These are phyloP conservation scores for Eulithis testata DNA, from an alignment of 2,888 invertebrate species.

Conservation along the genomic window DNA sequence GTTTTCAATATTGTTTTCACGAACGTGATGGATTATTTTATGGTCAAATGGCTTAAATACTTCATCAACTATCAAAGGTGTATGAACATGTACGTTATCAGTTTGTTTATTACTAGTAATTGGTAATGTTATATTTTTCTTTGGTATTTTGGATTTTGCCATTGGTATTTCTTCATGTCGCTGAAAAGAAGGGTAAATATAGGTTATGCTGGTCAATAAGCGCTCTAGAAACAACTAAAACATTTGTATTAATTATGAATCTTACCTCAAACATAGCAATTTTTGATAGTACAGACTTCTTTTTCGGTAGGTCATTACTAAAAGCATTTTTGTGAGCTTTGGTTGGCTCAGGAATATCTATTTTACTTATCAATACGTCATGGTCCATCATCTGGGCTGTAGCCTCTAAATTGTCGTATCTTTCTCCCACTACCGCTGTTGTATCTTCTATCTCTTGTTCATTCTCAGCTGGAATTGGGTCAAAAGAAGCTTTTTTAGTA, in stretches of 20 bases:
- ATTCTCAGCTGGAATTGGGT: conserved; percentile 17
- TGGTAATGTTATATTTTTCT: conserved; percentile 34
- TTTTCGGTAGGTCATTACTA: conserved; percentile 53
- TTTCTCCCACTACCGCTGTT: conserved; percentile 29
- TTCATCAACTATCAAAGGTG: conserved; percentile 62
- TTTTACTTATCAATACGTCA: conserved; percentile 56
- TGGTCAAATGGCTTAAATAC: conserved; percentile 49
- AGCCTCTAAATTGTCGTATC: conserved; percentile 42
- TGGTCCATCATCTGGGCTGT: conserved; percentile 60
- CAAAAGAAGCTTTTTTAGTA: background rate
- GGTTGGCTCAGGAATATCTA: conserved; percentile 40
- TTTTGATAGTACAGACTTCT: conserved; percentile 64
- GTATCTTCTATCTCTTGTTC: conserved; percentile 17
- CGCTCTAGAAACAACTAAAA: background rate
- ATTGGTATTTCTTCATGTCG: conserved; percentile 41
- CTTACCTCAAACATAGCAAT: conserved; percentile 76
- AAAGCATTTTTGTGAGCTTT: conserved; percentile 43
- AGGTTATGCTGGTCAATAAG: background rate
- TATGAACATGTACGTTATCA: conserved; percentile 38
- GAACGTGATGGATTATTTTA: conserved; percentile 25
- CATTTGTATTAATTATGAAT: background rate
- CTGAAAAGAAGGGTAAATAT: conserved; percentile 41
- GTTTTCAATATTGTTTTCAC: conserved; percentile 31
- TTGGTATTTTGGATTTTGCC: conserved; percentile 15
- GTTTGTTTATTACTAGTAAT: conserved; percentile 37